These are phyloP conservation scores for Phaonia tiefii DNA, from an alignment of 2,888 invertebrate species.

Conservation along the genomic window DNA sequence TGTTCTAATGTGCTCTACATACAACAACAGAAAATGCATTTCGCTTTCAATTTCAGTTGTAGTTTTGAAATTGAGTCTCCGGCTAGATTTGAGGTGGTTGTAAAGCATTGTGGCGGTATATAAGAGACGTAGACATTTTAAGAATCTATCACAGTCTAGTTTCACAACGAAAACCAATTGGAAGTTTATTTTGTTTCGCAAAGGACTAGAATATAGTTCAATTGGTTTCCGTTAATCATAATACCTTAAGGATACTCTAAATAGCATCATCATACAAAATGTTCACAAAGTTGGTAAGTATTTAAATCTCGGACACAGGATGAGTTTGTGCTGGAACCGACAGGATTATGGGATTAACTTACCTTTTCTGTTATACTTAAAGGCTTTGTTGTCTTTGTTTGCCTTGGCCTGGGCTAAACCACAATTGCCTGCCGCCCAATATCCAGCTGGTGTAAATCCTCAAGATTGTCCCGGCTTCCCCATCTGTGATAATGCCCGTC, in stretches of 20 bases:
- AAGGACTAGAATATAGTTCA: slow-evolving; percentile 77
- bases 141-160: slow-evolving; percentile 74
- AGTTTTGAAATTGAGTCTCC: too few species aligned
- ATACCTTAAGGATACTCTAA: slow-evolving; percentile 27
- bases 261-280: slow-evolving; percentile 71
- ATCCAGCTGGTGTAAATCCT: slow-evolving; percentile 82
- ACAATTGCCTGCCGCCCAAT: slow-evolving; percentile 79
- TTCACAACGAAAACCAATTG: slow-evolving; percentile 79
- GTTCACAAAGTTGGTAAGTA: slow-evolving; percentile 80
- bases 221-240: slow-evolving; percentile 71
- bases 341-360: slow-evolving; percentile 46
- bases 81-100: too few species aligned
- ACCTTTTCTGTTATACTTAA: slow-evolving; percentile 59
- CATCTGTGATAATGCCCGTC: slow-evolving; percentile 81
- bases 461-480: slow-evolving; percentile 81
- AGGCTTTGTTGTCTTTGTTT: slow-evolving; percentile 77
- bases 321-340: background rate
- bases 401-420: slow-evolving; percentile 78
- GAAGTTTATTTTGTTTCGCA: slow-evolving; percentile 78
- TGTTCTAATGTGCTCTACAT: slow-evolving; percentile 62
- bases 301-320: background rate
- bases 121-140: slow-evolving; percentile 72
- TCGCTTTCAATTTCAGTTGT: slow-evolving; percentile 56
- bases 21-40: slow-evolving; percentile 62
- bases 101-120: slow-evolving; percentile 72